Evolutionary conservation across 2,888 invertebrate genomes (phyloP).

Genomic region (Liopterus haemorrhoidalis): DNA sequence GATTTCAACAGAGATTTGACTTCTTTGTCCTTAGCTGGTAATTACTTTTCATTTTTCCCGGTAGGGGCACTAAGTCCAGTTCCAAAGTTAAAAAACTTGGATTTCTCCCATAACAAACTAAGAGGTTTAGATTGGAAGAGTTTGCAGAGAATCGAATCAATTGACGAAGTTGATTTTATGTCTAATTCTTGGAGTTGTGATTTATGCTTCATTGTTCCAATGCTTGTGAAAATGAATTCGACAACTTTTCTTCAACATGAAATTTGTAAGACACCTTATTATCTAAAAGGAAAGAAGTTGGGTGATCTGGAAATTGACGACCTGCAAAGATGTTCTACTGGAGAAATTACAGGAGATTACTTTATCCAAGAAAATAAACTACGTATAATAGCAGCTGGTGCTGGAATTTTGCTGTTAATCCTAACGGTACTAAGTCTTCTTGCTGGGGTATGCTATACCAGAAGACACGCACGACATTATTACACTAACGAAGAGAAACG

Average conservation of each 20-base stretch:
- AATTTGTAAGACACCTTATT: constrained; percentile 54
- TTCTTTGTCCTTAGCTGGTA: constrained; percentile 65
- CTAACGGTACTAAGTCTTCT: constrained; percentile 46
- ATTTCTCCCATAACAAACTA: constrained; percentile 67
- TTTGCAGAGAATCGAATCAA: constrained; percentile 50
- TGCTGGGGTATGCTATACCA: constrained; percentile 58
- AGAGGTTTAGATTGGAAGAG: constrained; percentile 55
- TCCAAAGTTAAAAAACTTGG: constrained; percentile 55
- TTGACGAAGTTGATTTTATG: constrained; percentile 45
- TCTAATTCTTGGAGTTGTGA: constrained; percentile 64
- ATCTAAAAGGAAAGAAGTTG: constrained; percentile 50
- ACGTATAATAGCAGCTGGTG: constrained; percentile 49
- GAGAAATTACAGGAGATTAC: constrained; percentile 50
- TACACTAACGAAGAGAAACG: constrained; percentile 73
- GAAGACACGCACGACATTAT: constrained; percentile 69
- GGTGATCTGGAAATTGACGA: constrained; percentile 42
- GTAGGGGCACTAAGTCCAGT: constrained; percentile 52
- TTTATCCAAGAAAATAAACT: constrained; percentile 52
- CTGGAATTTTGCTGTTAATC: constrained; percentile 52
- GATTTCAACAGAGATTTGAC: constrained; percentile 54
- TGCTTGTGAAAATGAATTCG: constrained; percentile 55
- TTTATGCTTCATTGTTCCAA: constrained; percentile 56
- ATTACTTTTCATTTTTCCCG: constrained; percentile 57
- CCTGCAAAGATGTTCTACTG: constrained; percentile 51
- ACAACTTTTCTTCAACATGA: constrained; percentile 50